phyloP scores from a whole-genome alignment of 2,113 vertebrate species.

The Hippocampus abdominalis region DNA sequence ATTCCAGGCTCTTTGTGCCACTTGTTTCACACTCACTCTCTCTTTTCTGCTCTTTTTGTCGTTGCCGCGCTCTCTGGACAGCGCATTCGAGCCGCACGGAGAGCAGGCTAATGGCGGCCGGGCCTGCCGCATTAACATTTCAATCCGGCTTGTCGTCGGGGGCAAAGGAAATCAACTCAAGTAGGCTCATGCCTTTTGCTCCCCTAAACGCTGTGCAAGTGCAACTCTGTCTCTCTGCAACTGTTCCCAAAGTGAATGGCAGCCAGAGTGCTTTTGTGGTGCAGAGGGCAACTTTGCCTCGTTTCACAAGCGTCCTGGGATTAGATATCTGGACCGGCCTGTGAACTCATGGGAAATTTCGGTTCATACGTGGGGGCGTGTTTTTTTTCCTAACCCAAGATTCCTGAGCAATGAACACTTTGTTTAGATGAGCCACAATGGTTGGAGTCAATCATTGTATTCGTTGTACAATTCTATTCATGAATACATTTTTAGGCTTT shows the following conservation, averaged over 20 bases:
- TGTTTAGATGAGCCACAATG: too few species aligned
- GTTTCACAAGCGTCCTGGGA: slow-evolving; percentile 58
- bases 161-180: slow-evolving; percentile 60
- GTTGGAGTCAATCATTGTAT: too few species aligned
- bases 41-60: slow-evolving; percentile 35
- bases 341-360: slow-evolving; percentile 42
- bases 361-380: not conserved
- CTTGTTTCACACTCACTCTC: slow-evolving; percentile 29
- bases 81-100: slow-evolving; percentile 45
- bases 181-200: slow-evolving; percentile 58
- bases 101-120: slow-evolving; percentile 36
- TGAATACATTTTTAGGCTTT: too few species aligned
- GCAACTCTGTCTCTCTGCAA: slow-evolving; percentile 31
- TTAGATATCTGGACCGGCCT: slow-evolving; percentile 53
- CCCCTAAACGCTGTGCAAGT: slow-evolving; percentile 53
- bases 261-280: slow-evolving; percentile 60
- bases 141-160: slow-evolving; percentile 55
- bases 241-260: slow-evolving; percentile 42
- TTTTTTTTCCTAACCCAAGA: not conserved
- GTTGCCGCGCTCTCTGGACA: slow-evolving; percentile 12
- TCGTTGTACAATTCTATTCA: too few species aligned
- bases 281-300: slow-evolving; percentile 65
- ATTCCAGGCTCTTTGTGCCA: slow-evolving; percentile 52
- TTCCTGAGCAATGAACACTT: too few species aligned
- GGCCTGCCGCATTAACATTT: slow-evolving; percentile 62